Evolutionary conservation across 2,888 invertebrate genomes (phyloP).

Genomic region (Lasioglossum zephyrum): DNA sequence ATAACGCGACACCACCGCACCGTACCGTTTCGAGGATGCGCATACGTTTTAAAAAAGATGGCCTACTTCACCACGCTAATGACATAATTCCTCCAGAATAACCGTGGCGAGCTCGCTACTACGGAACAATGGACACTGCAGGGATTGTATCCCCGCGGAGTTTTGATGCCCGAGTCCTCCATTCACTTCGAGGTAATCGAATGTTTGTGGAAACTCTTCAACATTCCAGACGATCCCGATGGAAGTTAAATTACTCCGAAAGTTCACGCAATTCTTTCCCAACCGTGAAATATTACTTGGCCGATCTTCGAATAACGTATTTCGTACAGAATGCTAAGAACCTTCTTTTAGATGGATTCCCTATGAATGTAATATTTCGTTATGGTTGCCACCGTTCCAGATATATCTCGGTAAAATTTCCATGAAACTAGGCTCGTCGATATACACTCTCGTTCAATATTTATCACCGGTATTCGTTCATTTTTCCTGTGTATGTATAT

Average conservation of each 20-base stretch:
- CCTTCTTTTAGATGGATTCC: not conserved
- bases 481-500: too few relatives aligned
- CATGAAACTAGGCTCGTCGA: too few relatives aligned
- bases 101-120: constrained; percentile 26
- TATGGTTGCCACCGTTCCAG: not conserved
- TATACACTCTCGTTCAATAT: too few relatives aligned
- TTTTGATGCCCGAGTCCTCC: not conserved
- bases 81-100: constrained; percentile 52
- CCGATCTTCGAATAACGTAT: constrained; percentile 1
- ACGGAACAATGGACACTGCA: constrained; percentile 33
- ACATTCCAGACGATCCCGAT: not conserved
- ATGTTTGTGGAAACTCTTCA: not conserved
- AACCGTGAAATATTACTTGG: not conserved
- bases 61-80: constrained; percentile 47
- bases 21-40: constrained; percentile 28
- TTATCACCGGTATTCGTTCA: too few relatives aligned
- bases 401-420: not conserved
- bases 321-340: not conserved
- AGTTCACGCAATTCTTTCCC: not conserved
- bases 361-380: not conserved
- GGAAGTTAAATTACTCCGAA: not conserved
- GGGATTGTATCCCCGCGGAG: not conserved
- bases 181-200: not conserved
- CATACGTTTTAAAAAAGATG: constrained; percentile 40
- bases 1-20: not conserved